Percentiles rank a stretch among this genome's conserved stretches.
phyloP scores from a whole-genome alignment of 2,888 invertebrate species.

The Bombylius major region DNA sequence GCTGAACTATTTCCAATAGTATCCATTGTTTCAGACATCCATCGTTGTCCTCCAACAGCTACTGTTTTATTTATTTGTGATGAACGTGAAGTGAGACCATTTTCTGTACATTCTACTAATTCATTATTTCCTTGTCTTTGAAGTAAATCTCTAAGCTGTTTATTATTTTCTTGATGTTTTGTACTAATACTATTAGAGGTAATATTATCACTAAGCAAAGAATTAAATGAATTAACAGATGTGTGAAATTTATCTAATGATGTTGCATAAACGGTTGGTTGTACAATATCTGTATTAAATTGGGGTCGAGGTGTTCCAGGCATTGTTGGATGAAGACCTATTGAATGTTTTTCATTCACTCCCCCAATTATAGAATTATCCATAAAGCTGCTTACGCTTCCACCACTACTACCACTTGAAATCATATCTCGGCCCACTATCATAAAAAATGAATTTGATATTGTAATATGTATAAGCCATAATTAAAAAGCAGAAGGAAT shows the following conservation, averaged over 20 bases:
- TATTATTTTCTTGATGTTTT: constrained; percentile 42
- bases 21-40: background rate
- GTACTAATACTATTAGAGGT: background rate
- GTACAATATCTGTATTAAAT: constrained; percentile 33
- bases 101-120: background rate
- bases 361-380: too few relatives aligned
- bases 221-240: constrained; percentile 18
- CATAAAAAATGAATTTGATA: background rate
- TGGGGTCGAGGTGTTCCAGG: constrained; percentile 43
- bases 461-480: too few relatives aligned
- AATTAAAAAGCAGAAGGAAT: too few relatives aligned
- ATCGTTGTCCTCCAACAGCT: background rate
- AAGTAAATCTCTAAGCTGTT: constrained; percentile 67
- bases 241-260: constrained; percentile 32
- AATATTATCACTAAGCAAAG: background rate
- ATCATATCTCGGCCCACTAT: background rate
- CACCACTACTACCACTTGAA: background rate
- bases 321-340: constrained; percentile 34
- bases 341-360: background rate
- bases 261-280: constrained; percentile 25
- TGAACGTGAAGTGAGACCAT: background rate
- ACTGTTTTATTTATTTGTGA: background rate
- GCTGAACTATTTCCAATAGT: background rate
- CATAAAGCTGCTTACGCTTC: background rate
- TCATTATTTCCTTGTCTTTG: constrained; percentile 54